Evolutionary conservation across 1,140 invertebrate species (phyloP).

Genomic region (Drosophila setifemur): DNA sequence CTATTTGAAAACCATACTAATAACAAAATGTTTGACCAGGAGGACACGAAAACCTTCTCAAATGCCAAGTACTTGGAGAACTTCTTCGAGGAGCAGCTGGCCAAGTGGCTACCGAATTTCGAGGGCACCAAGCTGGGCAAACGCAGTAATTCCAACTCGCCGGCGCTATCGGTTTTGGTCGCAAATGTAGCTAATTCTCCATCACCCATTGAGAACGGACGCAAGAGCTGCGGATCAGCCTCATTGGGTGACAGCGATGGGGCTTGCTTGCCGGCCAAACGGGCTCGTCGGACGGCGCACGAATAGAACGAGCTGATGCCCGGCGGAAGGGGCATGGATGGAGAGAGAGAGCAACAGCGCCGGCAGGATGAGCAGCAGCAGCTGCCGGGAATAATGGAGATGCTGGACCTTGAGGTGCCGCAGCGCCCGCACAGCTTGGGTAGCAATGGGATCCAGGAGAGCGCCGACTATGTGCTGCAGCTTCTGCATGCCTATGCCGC

Average conservation of each 20-base stretch:
- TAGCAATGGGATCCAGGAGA: constrained; percentile 66
- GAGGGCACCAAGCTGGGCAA: constrained; percentile 75
- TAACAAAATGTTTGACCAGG: constrained; percentile 83
- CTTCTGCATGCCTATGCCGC: constrained; percentile 65
- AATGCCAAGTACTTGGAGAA: constrained; percentile 93
- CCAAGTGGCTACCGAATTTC: constrained; percentile 91
- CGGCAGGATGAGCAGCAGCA: constrained; percentile 1
- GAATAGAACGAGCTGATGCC: constrained; percentile 79
- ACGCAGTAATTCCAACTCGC: constrained; percentile 51
- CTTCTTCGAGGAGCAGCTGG: constrained; percentile 91
- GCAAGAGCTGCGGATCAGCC: constrained; percentile 70
- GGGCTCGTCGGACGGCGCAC: constrained; percentile 53
- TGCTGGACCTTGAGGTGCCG: constrained; percentile 51
- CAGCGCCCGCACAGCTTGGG: constrained; percentile 58
- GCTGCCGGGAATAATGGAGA: constrained; percentile 15
- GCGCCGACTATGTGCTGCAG: constrained; percentile 64
- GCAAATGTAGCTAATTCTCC: constrained; percentile 45
- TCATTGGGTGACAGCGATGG: constrained; percentile 67
- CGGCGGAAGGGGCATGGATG: constrained; percentile 41
- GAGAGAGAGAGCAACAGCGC: constrained; percentile 3
- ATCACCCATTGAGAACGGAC: constrained; percentile 65
- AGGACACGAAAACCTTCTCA: constrained; percentile 91
- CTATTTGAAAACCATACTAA: constrained; percentile 8
- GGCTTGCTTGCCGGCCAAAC: constrained; percentile 67
- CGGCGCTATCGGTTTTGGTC: constrained; percentile 21